Percentiles rank a stretch among this genome's conserved stretches.
Conservation (phyloP, 2,888 invertebrate genomes). For the Drosophila kuntzei region DNA sequence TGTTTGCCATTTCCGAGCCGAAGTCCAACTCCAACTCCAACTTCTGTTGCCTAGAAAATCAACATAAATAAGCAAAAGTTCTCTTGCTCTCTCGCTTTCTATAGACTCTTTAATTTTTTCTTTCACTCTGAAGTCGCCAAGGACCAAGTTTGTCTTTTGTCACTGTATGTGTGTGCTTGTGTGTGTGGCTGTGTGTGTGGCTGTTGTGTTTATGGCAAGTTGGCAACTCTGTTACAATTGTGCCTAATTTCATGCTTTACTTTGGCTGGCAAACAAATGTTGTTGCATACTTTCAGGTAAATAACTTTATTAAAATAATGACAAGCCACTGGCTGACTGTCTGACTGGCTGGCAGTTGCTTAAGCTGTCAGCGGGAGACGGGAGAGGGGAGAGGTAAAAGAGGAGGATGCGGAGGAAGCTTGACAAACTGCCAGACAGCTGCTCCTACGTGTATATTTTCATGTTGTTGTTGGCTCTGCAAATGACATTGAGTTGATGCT, state of each 20-base stretch:
- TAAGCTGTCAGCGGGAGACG: conserved; percentile 11
- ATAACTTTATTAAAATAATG: conserved; percentile 81
- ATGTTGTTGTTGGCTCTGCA: conserved; percentile 22
- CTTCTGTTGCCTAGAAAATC: conserved; percentile 69
- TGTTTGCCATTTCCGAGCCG: conserved; percentile 75
- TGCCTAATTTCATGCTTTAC: conserved; percentile 77
- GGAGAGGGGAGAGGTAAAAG: not conserved
- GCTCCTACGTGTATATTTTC: conserved; percentile 7
- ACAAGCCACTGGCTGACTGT: conserved; percentile 55
- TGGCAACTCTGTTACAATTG: conserved; percentile 81
- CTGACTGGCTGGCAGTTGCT: conserved; percentile 7
- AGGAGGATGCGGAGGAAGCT: too few relatives aligned
- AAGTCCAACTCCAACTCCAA: conserved; percentile 58
- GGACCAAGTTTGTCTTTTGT: conserved; percentile 77
- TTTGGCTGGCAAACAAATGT: conserved; percentile 76
- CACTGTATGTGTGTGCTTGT: conserved; percentile 40
- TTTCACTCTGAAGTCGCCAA: conserved; percentile 49
- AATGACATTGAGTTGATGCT: conserved; percentile 35
- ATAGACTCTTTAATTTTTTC: conserved; percentile 15
- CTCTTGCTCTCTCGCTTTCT: not conserved
- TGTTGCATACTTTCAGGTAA: conserved; percentile 80
- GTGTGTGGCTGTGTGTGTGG: conserved; percentile 32
- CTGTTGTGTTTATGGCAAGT: conserved; percentile 74
- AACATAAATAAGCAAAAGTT: conserved; percentile 80
- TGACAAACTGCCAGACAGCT: conserved; percentile 53